Evolutionary conservation across 2,797 vertebrate genomes (phyloP).

Genomic region (Nasua narica): DNA sequence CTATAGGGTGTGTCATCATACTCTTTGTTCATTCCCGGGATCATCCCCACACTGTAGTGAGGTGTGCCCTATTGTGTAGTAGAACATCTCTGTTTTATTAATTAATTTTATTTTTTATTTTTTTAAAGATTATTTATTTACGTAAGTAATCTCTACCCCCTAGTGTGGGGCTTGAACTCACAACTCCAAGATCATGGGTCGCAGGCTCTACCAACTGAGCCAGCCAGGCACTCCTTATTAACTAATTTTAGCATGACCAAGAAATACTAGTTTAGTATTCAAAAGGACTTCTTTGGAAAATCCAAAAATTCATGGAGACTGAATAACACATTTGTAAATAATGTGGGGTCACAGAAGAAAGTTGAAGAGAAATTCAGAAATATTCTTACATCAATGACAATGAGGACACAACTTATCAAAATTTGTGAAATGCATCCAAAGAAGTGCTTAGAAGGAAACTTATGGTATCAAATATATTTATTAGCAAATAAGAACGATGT

Average conservation of each 20-base stretch:
- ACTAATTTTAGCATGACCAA: conserved; percentile 49
- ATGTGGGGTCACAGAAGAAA: background rate
- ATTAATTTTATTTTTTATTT: background rate
- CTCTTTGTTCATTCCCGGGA: conserved; percentile 41
- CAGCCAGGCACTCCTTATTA: background rate
- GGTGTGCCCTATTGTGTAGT: background rate
- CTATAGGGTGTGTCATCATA: background rate
- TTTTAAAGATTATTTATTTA: background rate
- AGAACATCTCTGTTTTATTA: background rate
- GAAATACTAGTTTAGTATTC: background rate
- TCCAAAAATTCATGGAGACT: background rate
- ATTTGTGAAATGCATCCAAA: background rate
- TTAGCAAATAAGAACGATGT: background rate
- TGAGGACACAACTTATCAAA: background rate
- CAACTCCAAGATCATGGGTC: background rate
- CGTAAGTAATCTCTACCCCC: background rate
- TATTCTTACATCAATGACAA: background rate
- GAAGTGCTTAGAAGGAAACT: background rate
- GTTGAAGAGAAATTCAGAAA: background rate
- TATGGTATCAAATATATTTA: background rate
- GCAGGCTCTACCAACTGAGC: background rate
- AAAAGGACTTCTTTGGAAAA: background rate
- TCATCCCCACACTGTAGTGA: fast-evolving
- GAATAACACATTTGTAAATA: background rate
- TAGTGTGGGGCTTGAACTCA: background rate